Evolutionary conservation across 2,797 vertebrate genomes (phyloP).

Genomic region (Psittacula derbiana): DNA sequence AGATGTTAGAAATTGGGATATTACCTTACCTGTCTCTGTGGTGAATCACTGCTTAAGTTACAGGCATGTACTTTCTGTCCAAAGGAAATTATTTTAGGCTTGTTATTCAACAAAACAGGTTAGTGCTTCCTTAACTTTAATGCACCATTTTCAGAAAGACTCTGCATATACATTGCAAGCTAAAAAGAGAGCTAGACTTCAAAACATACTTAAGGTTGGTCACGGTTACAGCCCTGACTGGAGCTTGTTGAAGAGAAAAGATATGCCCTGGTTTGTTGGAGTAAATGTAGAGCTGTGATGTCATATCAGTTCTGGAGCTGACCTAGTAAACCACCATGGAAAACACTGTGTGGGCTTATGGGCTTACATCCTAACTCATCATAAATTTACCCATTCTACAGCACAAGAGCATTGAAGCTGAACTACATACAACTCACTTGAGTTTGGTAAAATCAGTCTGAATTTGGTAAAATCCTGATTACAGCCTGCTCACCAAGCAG

Average conservation of each 20-base stretch:
- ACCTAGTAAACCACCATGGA: not conserved
- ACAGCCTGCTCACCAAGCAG: accelerated
- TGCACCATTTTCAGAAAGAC: not conserved
- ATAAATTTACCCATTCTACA: not conserved
- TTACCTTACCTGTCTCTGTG: not conserved
- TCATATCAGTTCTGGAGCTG: not conserved
- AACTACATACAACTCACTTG: not conserved
- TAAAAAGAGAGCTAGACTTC: not conserved
- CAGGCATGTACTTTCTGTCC: not conserved
- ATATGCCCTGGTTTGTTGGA: not conserved
- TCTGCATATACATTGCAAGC: not conserved
- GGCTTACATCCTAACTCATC: not conserved
- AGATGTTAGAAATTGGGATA: not conserved
- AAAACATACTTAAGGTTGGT: accelerated
- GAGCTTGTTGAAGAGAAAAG: not conserved
- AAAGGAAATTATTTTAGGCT: not conserved
- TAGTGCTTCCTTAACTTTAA: not conserved
- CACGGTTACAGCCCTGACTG: not conserved
- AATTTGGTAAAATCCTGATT: not conserved
- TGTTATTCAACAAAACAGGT: not conserved
- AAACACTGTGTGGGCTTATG: not conserved
- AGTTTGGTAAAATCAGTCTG: not conserved
- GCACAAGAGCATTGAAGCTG: not conserved
- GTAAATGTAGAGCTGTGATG: not conserved
- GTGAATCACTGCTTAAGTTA: not conserved